Evolutionary conservation across 2,797 vertebrate species (phyloP), one percentile per base, ranked within the genome.

Genomic region (Rachycentron canadum): DNA sequence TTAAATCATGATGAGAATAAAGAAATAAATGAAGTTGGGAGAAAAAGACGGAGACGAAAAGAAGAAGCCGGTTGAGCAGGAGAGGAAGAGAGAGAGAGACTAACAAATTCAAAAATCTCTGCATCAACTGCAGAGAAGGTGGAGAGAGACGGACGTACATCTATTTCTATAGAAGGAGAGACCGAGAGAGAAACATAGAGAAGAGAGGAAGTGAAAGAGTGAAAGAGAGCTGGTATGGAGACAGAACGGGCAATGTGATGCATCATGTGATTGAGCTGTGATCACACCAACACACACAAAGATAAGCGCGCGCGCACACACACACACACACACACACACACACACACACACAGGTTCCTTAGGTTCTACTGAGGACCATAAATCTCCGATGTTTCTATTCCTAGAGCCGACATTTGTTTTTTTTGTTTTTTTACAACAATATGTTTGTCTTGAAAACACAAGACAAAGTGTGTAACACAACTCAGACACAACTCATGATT

Each of bases 191-290:
- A 41, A 7, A 38, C 28, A 32, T 79, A 67, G 62, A 72, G 65
- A 75, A 85, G 11, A 81, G 84, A 91, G 91, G 90, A 91, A 91
- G 91, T 88, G 85, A 91, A 79, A 91, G 75, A 91, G 91, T 88
- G 85, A 91, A 79, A 91, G 75, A 83, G 79, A 84, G 82, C 0
- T 32, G 38, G 41, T 79, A 62, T 73, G 73, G 71, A 77, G 78
- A 83, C 78, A 73, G 73, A 79, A 5, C 19, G 14, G 65, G 73
- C 68, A 87, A 80, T 85, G 89, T 85, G 87, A 88, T 69, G 82
- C 79, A 86, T 88, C 91, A 91, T 91, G 88, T 92, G 91, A 93
- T 76, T 41, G 63, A 64, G 79, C 70, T 86, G 82, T 87, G 86
- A 89, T 83, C 72, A 16, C 84, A 56, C 69, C 62, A 62, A 69